phyloP scores from a whole-genome alignment of 2,113 vertebrate species.

The Sinocyclocheilus rhinocerous region DNA sequence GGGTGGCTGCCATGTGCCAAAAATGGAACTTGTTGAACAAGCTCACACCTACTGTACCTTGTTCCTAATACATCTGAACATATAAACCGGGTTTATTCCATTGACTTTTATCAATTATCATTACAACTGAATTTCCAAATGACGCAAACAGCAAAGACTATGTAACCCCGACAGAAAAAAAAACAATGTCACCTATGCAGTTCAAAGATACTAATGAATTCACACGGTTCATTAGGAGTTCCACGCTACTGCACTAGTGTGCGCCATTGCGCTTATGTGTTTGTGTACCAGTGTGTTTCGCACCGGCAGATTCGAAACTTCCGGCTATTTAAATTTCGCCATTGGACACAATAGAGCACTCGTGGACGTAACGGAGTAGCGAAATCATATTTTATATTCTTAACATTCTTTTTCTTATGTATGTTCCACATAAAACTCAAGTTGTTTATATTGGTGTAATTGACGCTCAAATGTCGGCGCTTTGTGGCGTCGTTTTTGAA shows the following conservation, averaged over 20 bases:
- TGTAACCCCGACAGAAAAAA: background rate
- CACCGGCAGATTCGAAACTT: constrained; percentile 60
- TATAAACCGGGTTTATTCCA: background rate
- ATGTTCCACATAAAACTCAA: background rate
- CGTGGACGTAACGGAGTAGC: too few species aligned
- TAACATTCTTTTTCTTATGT: too few species aligned
- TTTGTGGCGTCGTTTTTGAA: background rate
- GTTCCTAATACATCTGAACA: background rate
- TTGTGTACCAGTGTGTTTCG: constrained; percentile 6
- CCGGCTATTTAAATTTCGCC: constrained; percentile 21
- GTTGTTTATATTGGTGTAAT: background rate
- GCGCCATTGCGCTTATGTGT: constrained; percentile 20
- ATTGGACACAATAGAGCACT: background rate
- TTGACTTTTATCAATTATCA: background rate
- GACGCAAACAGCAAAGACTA: background rate
- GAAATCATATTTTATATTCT: background rate
- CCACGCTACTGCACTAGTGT: constrained; percentile 8
- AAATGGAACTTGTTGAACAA: background rate
- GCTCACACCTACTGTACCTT: background rate
- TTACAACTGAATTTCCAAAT: background rate
- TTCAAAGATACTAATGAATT: background rate
- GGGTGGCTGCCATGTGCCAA: background rate
- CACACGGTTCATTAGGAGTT: background rate
- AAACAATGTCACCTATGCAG: background rate
- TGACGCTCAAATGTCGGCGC: too few species aligned